A percentile compares a stretch with the other conserved stretches of the same genome.
Conservation (phyloP, 2,797 vertebrate genomes). For the Periophthalmus magnuspinnatus region DNA sequence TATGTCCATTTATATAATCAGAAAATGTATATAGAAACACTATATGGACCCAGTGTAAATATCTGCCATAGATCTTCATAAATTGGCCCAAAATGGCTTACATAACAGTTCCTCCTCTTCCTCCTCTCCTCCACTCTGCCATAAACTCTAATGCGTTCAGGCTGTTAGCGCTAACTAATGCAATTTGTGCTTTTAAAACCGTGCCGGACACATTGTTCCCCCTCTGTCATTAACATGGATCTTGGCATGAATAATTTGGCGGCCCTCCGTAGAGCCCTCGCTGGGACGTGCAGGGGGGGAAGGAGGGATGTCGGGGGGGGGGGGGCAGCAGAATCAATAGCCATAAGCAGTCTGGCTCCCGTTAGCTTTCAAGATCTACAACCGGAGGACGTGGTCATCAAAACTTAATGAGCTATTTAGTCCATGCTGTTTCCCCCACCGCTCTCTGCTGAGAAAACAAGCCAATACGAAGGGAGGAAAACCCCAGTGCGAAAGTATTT, state of each 20-base stretch:
- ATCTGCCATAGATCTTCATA: conserved; percentile 1
- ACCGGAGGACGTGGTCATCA: conserved; percentile 74
- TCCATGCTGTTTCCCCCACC: conserved; percentile 67
- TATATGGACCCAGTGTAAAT: background rate
- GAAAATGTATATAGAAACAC: background rate
- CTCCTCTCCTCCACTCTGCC: conserved; percentile 1
- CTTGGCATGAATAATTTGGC: conserved; percentile 71
- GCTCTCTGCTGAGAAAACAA: conserved; percentile 61
- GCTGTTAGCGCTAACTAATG: conserved; percentile 31
- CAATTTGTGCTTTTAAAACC: conserved; percentile 33
- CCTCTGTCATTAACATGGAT: conserved; percentile 53
- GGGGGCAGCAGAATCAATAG: conserved; percentile 67
- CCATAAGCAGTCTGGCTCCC: conserved; percentile 73
- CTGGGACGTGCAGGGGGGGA: conserved; percentile 38
- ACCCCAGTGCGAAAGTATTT: conserved; percentile 15
- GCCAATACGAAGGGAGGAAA: conserved; percentile 37
- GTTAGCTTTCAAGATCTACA: conserved; percentile 76
- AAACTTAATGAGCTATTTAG: conserved; percentile 81
- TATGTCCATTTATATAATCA: background rate
- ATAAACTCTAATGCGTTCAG: conserved; percentile 21
- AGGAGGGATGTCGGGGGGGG: too few relatives aligned
- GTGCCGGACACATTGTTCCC: conserved; percentile 39
- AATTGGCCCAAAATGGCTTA: background rate
- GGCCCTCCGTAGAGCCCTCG: conserved; percentile 44
- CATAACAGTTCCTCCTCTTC: conserved; percentile 2